Percentiles rank a stretch among this genome's conserved stretches.
phyloP scores from a whole-genome alignment of 30 jellyfish, hydroid and myxozoan genomes.

The Cassiopea xamachana region DNA sequence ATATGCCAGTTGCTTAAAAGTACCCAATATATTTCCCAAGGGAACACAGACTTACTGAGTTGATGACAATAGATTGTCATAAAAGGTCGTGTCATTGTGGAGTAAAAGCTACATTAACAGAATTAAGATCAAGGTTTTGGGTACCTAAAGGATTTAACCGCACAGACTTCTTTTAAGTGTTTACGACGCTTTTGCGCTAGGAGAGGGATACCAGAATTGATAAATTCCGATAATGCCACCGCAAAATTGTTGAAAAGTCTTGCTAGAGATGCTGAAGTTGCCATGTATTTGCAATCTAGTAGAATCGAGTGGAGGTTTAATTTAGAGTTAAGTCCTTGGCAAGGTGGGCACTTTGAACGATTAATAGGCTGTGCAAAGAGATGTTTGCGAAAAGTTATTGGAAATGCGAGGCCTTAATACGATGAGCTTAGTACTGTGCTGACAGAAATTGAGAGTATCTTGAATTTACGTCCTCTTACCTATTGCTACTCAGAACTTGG shows the following conservation, averaged over 20 bases:
- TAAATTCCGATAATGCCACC: conserved; percentile 45
- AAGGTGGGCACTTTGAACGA: conserved; percentile 58
- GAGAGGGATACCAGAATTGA: conserved; percentile 33
- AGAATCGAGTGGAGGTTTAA: conserved; percentile 23
- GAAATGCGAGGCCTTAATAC: conserved; percentile 10
- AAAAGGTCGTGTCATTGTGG: conserved; percentile 14
- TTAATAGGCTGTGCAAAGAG: conserved; percentile 6
- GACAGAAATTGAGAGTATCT: conserved; percentile 35
- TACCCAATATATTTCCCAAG: conserved; percentile 32
- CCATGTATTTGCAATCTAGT: neutral
- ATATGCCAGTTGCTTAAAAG: neutral
- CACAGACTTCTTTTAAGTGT: conserved; percentile 18
- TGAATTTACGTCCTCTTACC: no score
- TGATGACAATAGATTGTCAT: conserved; percentile 6
- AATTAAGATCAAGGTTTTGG: conserved; percentile 19
- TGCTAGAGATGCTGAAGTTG: neutral
- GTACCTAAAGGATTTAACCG: conserved; percentile 22
- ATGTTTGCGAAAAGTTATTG: conserved; percentile 23
- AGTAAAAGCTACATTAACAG: conserved; percentile 16
- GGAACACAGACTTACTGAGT: neutral
- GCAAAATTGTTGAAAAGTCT: neutral
- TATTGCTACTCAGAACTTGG: no score
- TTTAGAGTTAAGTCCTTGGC: conserved; percentile 26
- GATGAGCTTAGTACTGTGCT: conserved; percentile 42
- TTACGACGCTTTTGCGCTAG: conserved; percentile 37